Percentiles rank a stretch among this genome's conserved stretches.
phyloP scores from a whole-genome alignment of 2,888 invertebrate genomes.

The Drosophila prostipennis region DNA sequence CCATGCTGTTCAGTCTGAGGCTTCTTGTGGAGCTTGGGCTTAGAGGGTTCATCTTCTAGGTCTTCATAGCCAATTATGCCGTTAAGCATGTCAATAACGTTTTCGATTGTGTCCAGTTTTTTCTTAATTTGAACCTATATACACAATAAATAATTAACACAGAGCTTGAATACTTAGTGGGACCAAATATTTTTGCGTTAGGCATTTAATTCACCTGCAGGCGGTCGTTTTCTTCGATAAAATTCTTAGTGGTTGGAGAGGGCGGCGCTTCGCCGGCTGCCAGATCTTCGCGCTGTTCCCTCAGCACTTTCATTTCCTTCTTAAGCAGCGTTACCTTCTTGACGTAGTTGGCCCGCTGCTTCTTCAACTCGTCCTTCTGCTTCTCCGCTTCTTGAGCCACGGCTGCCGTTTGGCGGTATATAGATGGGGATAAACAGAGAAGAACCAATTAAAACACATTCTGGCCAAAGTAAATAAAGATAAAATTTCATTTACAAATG shows the following conservation, averaged over 20 bases:
- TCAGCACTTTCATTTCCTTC: slow-evolving; percentile 91
- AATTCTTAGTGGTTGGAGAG: slow-evolving; percentile 91
- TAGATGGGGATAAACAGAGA: slow-evolving; percentile 42
- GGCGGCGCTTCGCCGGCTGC: slow-evolving; percentile 86
- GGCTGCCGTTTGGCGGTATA: slow-evolving; percentile 84
- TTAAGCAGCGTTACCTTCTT: slow-evolving; percentile 90
- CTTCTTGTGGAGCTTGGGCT: slow-evolving; percentile 38
- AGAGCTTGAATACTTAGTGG: no score
- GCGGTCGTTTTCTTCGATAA: slow-evolving; percentile 92
- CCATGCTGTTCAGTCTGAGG: slow-evolving; percentile 14
- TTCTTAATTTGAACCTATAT: slow-evolving; percentile 83
- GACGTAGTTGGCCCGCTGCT: slow-evolving; percentile 92
- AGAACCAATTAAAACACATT: slow-evolving; percentile 52
- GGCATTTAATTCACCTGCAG: slow-evolving; percentile 88
- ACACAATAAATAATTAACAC: not conserved
- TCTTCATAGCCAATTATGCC: slow-evolving; percentile 92
- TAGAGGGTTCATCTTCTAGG: slow-evolving; percentile 67
- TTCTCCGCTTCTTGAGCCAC: slow-evolving; percentile 93
- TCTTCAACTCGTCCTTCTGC: slow-evolving; percentile 91
- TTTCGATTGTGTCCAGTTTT: slow-evolving; percentile 89
- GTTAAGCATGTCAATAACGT: slow-evolving; percentile 94
- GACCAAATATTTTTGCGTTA: not conserved
- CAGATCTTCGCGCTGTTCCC: slow-evolving; percentile 91
- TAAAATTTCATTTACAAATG: slow-evolving; percentile 81
- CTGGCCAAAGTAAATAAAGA: slow-evolving; percentile 42